Conservation (phyloP, 2,888 invertebrate genomes). For the Drosophila pseudotalamancana region DNA sequence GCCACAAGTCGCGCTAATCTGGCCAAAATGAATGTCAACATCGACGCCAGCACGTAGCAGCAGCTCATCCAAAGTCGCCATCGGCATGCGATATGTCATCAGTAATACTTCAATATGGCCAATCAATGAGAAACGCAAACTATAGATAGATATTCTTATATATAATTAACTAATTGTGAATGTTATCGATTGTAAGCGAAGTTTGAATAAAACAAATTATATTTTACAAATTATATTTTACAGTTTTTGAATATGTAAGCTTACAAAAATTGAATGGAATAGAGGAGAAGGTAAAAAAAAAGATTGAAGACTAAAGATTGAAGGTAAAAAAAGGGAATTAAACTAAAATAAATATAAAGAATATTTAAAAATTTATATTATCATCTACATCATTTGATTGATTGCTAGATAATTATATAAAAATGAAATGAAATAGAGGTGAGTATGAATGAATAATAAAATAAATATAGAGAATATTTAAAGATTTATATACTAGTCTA, state of each 20-base stretch:
- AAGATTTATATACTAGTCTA: too few species aligned
- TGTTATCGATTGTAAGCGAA: slow-evolving; percentile 6
- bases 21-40: slow-evolving; percentile 86
- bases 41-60: slow-evolving; percentile 55
- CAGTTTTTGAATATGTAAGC: not conserved
- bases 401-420: too few species aligned
- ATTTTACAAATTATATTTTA: slow-evolving; percentile 30
- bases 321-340: too few species aligned
- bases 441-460: too few species aligned
- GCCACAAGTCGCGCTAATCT: slow-evolving; percentile 94
- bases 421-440: too few species aligned
- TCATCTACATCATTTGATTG: too few species aligned
- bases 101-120: not conserved
- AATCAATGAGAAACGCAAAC: slow-evolving; percentile 5
- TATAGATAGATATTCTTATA: slow-evolving; percentile 20
- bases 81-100: not conserved
- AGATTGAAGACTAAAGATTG: too few species aligned
- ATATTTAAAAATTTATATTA: too few species aligned
- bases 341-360: too few species aligned
- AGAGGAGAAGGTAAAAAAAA: too few species aligned
- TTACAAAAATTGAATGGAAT: not conserved
- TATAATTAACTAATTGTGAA: slow-evolving; percentile 6
- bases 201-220: slow-evolving; percentile 1
- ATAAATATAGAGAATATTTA: too few species aligned
- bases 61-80: not conserved